A percentile compares a stretch with the other conserved stretches of the same genome.
phyloP scores from a whole-genome alignment of 2,797 vertebrate genomes.

The Diceros bicornis region DNA sequence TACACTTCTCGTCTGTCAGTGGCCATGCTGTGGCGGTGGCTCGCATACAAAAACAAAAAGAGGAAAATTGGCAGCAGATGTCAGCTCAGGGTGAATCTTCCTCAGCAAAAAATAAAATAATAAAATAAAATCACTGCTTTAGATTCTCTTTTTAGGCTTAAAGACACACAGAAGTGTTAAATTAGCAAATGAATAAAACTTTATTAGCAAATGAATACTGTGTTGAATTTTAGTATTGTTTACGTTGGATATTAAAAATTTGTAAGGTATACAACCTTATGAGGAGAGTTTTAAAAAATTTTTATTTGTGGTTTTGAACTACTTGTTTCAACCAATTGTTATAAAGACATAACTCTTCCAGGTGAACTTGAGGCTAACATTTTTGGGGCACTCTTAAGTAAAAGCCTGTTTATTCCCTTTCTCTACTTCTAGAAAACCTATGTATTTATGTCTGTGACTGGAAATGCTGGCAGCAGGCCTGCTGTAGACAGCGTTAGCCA shows the following conservation, averaged over 20 bases:
- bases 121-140: neutral
- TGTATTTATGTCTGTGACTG: neutral
- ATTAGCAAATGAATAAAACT: slow-evolving; percentile 50
- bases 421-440: neutral
- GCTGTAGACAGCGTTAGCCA: slow-evolving; percentile 69
- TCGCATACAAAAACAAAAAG: too few relatives aligned
- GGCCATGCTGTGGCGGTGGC: too few relatives aligned
- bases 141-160: slow-evolving; percentile 19
- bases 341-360: neutral
- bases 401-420: slow-evolving; percentile 62
- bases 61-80: too few relatives aligned
- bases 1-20: too few relatives aligned
- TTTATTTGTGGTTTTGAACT: slow-evolving; percentile 39
- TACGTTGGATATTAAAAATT: slow-evolving; percentile 1
- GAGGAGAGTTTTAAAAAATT: slow-evolving; percentile 33
- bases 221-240: slow-evolving; percentile 24
- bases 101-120: too few relatives aligned
- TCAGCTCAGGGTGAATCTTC: too few relatives aligned
- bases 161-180: neutral
- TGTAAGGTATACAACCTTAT: neutral
- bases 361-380: slow-evolving; percentile 27
- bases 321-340: slow-evolving; percentile 36
- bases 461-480: slow-evolving; percentile 62
- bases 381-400: slow-evolving; percentile 39
- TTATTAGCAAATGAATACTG: neutral